Evolutionary conservation across 2,888 invertebrate species (phyloP), one percentile per base, ranked within the genome.

Genomic region (Germaria angustata): DNA sequence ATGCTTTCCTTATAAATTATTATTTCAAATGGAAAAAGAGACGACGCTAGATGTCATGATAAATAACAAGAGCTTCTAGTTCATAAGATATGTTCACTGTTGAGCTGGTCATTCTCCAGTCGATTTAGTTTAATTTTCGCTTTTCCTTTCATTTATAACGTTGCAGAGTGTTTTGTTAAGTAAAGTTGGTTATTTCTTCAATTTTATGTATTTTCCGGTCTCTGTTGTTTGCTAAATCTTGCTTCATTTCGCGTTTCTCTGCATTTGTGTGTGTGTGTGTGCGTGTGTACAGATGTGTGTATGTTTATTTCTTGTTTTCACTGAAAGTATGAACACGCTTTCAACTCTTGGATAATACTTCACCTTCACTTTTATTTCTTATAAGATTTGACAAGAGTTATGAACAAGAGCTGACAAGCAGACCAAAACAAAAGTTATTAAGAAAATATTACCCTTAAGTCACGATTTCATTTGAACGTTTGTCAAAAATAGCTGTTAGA

Each of bases 21-120:
- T 57, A 77, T 77, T 59, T 22, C 20, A 34, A 49, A 51, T 41
- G 41, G 59, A 32, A 13, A 22, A 28, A 28, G 6, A 49, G 20
- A 17, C 17, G 22, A 20, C 65, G 39, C 15, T 15, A 49, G 15
- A 65, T 69, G 63, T 46, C 77, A 77, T 44, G 59, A 69, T 71
- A 57, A 71, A 78, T 71, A 65, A 39, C 63, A 39, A 46, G 46
- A 39, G 46, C 24, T 24, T 76, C 15, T 53, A 63, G 77, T 69
- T 63, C 9, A 71, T 63, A 53, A 78, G 63, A 63, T 63, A 69
- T 63, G 22, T 44, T 63, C n/a, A 11, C 8, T 44, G 75, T 34
- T 77, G 20, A 51, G 51, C 36, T 24, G 11, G 11, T 34, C 15
- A 39, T 44, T 34, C 41, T 41, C 5, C 9, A 41, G 41, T 68